Conservation (phyloP, 30 jellyfish, hydroid and myxozoan species). For the Mastigias papua region DNA sequence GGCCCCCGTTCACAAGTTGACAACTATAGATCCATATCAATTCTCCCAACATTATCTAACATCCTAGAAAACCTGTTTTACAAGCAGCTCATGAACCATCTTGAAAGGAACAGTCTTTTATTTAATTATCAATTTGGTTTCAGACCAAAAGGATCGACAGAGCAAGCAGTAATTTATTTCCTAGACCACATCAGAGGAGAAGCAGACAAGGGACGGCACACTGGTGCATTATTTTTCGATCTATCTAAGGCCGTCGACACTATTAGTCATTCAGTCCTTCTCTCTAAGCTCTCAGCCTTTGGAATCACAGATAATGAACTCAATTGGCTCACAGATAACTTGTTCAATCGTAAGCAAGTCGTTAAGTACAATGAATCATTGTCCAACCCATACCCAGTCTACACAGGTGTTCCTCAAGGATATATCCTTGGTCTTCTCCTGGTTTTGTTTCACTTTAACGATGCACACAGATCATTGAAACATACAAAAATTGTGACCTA, state of each 20-base stretch:
- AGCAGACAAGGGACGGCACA: constrained; percentile 61
- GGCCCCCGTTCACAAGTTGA: constrained; percentile 53
- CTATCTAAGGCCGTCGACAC: constrained; percentile 68
- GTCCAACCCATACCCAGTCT: constrained; percentile 53
- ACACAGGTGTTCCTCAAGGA: constrained; percentile 34
- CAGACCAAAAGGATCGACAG: constrained; percentile 68
- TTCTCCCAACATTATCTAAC: constrained; percentile 63
- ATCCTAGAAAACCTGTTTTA: constrained; percentile 57
- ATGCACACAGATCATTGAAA: constrained; percentile 41
- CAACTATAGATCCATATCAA: constrained; percentile 78
- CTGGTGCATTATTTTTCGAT: constrained; percentile 69
- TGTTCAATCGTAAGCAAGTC: constrained; percentile 52
- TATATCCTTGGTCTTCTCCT: constrained; percentile 15
- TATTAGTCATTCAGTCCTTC: constrained; percentile 62
- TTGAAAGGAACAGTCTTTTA: constrained; percentile 63
- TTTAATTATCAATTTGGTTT: constrained; percentile 67
- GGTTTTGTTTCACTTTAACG: constrained; percentile 25
- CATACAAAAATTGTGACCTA: constrained; percentile 25
- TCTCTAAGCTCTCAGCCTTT: constrained; percentile 71
- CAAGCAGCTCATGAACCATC: constrained; percentile 75
- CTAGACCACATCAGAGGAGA: constrained; percentile 66
- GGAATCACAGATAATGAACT: constrained; percentile 64
- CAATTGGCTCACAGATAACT: constrained; percentile 66
- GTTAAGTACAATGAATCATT: constrained; percentile 60
- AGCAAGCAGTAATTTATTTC: constrained; percentile 67